Evolutionary conservation across 2,888 invertebrate genomes (phyloP).

Genomic region (Dione juno): DNA sequence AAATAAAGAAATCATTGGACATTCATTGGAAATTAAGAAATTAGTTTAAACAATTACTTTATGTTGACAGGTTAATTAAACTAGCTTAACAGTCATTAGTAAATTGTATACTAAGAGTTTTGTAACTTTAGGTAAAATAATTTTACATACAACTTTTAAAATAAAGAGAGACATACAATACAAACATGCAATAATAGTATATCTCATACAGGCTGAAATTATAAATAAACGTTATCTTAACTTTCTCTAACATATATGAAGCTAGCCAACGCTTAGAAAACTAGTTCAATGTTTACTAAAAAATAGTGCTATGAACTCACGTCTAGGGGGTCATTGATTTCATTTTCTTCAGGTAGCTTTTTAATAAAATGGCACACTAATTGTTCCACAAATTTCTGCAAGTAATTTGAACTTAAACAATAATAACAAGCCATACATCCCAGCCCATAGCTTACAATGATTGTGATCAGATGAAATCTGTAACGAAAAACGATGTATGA

Average conservation of each 20-base stretch:
- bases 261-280: background rate
- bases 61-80: background rate
- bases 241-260: conserved; percentile 1
- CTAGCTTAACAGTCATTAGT: background rate
- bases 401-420: conserved; percentile 66
- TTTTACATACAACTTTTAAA: background rate
- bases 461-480: conserved; percentile 78
- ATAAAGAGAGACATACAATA: background rate
- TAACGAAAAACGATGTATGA: conserved; percentile 39
- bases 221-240: conserved; percentile 1
- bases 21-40: no score
- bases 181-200: background rate
- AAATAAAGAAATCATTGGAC: no score
- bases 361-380: conserved; percentile 69
- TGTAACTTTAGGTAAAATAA: background rate
- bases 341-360: conserved; percentile 53
- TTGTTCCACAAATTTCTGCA: conserved; percentile 67
- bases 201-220: background rate
- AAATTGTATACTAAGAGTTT: background rate
- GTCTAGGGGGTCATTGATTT: conserved; percentile 55
- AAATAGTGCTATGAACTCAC: conserved; percentile 57
- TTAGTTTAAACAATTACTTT: background rate
- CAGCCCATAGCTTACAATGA: conserved; percentile 76
- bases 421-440: conserved; percentile 81
- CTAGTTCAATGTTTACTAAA: conserved; percentile 27